Conservation (phyloP, 2,797 vertebrate species). For the Sebastiscus tertius region DNA sequence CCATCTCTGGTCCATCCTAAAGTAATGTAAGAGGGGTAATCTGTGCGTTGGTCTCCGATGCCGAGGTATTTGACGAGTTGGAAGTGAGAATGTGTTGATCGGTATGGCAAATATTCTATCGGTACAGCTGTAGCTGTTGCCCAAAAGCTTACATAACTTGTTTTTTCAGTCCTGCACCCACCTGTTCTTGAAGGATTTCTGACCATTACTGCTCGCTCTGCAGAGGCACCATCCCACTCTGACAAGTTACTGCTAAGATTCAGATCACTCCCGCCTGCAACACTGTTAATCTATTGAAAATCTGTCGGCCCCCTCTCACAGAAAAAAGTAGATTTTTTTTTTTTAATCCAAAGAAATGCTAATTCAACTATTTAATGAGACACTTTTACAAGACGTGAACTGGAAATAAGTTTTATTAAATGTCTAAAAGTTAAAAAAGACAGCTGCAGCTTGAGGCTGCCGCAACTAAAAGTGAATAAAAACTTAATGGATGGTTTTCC, state of each 20-base stretch:
- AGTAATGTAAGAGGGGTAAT: no score
- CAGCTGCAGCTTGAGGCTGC: not conserved
- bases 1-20: accelerated
- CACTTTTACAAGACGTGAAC: not conserved
- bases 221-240: not conserved
- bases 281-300: conserved; percentile 9
- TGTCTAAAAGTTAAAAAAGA: not conserved
- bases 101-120: not conserved
- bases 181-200: not conserved
- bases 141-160: not conserved
- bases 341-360: not conserved
- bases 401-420: not conserved
- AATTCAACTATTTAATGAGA: conserved; percentile 5
- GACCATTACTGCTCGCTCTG: not conserved
- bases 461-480: not conserved
- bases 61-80: no score
- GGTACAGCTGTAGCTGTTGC: not conserved
- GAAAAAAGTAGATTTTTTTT: not conserved
- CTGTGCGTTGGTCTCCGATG: no score
- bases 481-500: not conserved
- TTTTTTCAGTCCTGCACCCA: not conserved
- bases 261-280: not conserved
- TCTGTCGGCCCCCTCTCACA: not conserved
- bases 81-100: no score
- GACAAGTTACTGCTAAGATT: conserved; percentile 1